Conservation (phyloP, 2,113 vertebrate species). For the Aplodontia rufa region DNA sequence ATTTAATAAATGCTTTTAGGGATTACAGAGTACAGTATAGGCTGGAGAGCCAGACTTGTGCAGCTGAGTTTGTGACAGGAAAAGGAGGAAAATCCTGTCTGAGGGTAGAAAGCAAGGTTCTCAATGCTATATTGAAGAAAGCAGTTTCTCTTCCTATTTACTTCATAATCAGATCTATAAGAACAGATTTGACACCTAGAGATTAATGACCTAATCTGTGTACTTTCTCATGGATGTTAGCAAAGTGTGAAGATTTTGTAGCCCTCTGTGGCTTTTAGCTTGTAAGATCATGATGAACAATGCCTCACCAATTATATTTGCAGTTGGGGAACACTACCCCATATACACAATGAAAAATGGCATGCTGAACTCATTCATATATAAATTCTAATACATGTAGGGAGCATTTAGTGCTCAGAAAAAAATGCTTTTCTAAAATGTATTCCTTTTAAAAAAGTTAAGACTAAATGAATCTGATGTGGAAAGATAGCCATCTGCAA, state of each 20-base stretch:
- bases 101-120: neutral
- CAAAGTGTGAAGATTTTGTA: neutral
- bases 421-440: neutral
- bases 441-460: neutral
- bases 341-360: neutral
- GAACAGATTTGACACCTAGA: neutral
- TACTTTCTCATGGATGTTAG: neutral
- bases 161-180: neutral
- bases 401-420: neutral
- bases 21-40: neutral
- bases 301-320: neutral
- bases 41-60: neutral
- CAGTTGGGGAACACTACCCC: accelerated
- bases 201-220: neutral
- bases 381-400: neutral
- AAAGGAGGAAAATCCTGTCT: neutral
- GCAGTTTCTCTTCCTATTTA: neutral
- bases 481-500: neutral
- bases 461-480: neutral
- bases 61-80: neutral
- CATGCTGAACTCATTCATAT: neutral
- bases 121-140: neutral
- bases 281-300: neutral
- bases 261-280: neutral
- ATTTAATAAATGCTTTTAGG: neutral